A percentile compares a stretch with the other conserved stretches of the same genome.
Conservation (phyloP, 2,888 invertebrate species). For the Acronicta aceris region DNA sequence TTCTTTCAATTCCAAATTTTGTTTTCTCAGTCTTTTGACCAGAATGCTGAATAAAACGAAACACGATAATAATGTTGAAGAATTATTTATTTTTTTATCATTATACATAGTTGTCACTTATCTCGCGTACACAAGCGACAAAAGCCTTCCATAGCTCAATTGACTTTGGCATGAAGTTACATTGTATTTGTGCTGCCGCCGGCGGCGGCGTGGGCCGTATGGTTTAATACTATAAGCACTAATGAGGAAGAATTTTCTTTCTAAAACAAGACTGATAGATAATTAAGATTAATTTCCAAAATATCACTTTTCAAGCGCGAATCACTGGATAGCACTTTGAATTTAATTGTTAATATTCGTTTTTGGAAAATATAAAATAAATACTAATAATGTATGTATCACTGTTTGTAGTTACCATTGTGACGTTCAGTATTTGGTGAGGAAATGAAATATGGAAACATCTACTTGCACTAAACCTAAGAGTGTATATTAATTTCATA, state of each 20-base stretch:
- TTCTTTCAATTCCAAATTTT: too few relatives aligned
- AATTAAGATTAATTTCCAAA: conserved; percentile 47
- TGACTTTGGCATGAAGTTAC: conserved; percentile 89
- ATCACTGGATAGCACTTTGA: conserved; percentile 45
- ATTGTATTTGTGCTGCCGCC: conserved; percentile 82
- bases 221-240: conserved; percentile 58
- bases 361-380: conserved; percentile 43
- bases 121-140: conserved; percentile 86
- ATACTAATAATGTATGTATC: conserved; percentile 43
- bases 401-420: conserved; percentile 42
- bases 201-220: conserved; percentile 54
- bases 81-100: conserved; percentile 86
- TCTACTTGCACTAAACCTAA: conserved; percentile 50
- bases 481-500: conserved; percentile 49
- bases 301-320: conserved; percentile 53
- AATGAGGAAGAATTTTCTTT: conserved; percentile 44
- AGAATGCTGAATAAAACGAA: background rate
- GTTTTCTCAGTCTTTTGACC: too few relatives aligned
- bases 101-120: conserved; percentile 87
- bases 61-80: conserved; percentile 75
- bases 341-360: conserved; percentile 31
- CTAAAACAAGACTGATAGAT: conserved; percentile 53
- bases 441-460: conserved; percentile 37
- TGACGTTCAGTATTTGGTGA: conserved; percentile 44
- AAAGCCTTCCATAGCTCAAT: conserved; percentile 88